A percentile compares a stretch with the other conserved stretches of the same genome.
Conservation (phyloP, 1,140 invertebrate species). For the Apis mellifera region DNA sequence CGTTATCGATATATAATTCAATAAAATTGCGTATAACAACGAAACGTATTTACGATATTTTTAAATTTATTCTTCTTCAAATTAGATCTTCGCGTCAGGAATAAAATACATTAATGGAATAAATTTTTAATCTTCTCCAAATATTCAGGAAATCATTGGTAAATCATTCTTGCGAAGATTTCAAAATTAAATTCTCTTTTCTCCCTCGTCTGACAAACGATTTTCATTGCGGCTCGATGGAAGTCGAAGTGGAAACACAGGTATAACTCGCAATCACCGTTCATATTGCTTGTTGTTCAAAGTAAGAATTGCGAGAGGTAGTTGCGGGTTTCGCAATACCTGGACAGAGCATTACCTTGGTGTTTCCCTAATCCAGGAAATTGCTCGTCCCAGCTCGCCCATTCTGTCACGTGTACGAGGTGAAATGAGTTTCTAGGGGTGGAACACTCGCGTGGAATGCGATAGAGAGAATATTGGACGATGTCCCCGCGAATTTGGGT, state of each 20-base stretch:
- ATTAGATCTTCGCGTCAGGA: no score
- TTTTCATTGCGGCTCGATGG: not conserved
- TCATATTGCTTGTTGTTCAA: conserved; percentile 20
- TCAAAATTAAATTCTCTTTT: not conserved
- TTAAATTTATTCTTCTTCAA: no score
- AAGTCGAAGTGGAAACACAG: not conserved
- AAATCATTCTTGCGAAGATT: not conserved
- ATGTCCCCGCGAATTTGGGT: not conserved
- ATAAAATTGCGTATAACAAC: no score
- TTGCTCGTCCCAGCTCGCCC: conserved; percentile 31
- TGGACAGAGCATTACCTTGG: not conserved
- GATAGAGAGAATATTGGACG: conserved; percentile 20
- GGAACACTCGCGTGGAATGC: conserved; percentile 5
- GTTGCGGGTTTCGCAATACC: conserved; percentile 14
- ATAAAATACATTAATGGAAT: no score
- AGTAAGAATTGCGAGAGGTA: conserved; percentile 25
- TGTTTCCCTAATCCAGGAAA: conserved; percentile 43
- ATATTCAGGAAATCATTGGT: not conserved
- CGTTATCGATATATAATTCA: no score
- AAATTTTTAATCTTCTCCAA: no score
- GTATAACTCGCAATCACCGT: conserved; percentile 29
- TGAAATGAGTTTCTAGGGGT: conserved; percentile 33
- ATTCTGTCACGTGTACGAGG: conserved; percentile 12
- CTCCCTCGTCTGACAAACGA: not conserved
- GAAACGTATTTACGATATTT: no score